Conservation (phyloP, 2,113 vertebrate species). For the Myiozetetes cayanensis region DNA sequence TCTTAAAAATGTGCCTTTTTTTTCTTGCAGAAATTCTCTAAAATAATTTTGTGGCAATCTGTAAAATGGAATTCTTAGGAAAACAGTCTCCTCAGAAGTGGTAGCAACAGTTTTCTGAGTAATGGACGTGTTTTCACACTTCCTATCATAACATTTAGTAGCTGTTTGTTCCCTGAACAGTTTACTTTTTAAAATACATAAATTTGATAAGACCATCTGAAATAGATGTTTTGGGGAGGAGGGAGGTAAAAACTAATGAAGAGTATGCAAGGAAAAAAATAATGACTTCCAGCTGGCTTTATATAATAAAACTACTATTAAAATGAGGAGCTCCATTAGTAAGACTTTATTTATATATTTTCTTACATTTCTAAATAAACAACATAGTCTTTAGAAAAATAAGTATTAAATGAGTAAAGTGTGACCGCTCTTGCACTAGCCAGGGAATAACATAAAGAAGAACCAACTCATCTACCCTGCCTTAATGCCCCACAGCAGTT, state of each 20-base stretch:
- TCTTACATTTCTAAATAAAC: constrained; percentile 46
- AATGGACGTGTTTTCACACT: constrained; percentile 33
- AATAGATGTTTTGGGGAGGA: constrained; percentile 23
- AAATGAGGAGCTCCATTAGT: constrained; percentile 65
- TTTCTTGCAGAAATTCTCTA: constrained; percentile 2
- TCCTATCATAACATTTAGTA: constrained; percentile 29
- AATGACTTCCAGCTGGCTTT: constrained; percentile 74
- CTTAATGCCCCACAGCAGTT: constrained; percentile 65
- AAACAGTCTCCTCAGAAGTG: background rate
- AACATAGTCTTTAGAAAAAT: constrained; percentile 13
- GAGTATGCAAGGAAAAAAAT: constrained; percentile 60
- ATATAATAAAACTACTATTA: constrained; percentile 73
- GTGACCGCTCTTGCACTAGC: constrained; percentile 71
- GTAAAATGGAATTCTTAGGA: background rate
- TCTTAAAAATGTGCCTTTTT: background rate
- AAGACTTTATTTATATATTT: constrained; percentile 63
- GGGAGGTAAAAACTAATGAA: constrained; percentile 58
- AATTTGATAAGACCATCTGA: constrained; percentile 55
- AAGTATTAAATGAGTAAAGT: constrained; percentile 41
- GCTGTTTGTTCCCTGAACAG: constrained; percentile 43
- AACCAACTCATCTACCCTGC: constrained; percentile 55
- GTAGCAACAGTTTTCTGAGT: constrained; percentile 7
- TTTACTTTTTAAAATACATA: constrained; percentile 39
- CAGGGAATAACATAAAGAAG: constrained; percentile 74
- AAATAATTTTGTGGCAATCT: background rate